phyloP scores from a whole-genome alignment of 2,113 vertebrate genomes.

The Tetrax tetrax region DNA sequence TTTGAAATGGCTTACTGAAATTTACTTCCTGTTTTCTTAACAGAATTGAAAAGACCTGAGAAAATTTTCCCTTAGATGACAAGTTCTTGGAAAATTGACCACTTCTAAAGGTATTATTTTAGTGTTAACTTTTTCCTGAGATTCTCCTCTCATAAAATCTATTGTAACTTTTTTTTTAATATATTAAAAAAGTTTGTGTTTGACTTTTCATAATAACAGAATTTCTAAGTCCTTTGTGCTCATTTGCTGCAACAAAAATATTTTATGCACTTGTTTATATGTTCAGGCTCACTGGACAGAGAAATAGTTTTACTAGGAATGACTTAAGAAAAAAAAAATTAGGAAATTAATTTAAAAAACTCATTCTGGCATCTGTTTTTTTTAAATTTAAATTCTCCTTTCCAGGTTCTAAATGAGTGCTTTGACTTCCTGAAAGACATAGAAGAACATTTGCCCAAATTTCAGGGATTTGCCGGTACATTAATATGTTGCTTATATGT shows the following conservation, averaged over 20 bases:
- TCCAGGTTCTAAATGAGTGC: background rate
- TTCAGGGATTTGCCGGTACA: background rate
- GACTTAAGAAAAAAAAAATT: background rate
- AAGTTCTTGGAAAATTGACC: background rate
- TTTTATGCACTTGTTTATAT: rapidly evolving
- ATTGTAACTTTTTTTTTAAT: background rate
- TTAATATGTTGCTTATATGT: background rate
- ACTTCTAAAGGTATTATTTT: background rate
- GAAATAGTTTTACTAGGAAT: background rate
- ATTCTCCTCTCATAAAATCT: no score
- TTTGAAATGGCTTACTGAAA: slow-evolving; percentile 33
- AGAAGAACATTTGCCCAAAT: background rate
- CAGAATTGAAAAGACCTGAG: slow-evolving; percentile 29
- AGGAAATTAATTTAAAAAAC: background rate
- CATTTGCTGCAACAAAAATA: background rate
- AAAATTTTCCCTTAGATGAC: slow-evolving; percentile 24
- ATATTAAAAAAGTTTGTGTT: background rate
- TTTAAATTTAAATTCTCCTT: background rate
- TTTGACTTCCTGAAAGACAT: background rate
- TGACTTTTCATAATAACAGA: background rate
- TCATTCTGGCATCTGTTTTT: background rate
- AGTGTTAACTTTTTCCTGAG: background rate
- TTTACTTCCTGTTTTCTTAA: slow-evolving; percentile 44
- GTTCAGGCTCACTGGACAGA: background rate
- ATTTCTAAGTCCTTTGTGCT: background rate